These are phyloP conservation scores for Drosophila seguyi DNA, from an alignment of 1,140 invertebrate genomes.

Conservation along the genomic window DNA sequence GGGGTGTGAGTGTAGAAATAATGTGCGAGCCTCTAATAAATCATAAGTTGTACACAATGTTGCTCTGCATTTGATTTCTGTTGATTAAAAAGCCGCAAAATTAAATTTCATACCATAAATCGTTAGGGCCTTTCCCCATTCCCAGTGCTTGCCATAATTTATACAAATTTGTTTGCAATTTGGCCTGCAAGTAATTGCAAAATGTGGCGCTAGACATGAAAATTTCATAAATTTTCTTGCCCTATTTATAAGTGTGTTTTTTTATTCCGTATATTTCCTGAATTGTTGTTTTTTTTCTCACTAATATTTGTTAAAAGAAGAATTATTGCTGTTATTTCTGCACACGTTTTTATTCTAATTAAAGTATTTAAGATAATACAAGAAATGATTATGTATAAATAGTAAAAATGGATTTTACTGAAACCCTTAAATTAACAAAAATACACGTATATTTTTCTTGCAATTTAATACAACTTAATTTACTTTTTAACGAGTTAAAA, in stretches of 20 bases:
- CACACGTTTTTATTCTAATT: neutral
- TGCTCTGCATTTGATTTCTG: slow-evolving; percentile 51
- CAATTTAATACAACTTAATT: neutral
- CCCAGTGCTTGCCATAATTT: slow-evolving; percentile 28
- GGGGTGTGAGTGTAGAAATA: neutral
- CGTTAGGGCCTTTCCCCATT: slow-evolving; percentile 5
- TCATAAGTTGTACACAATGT: slow-evolving; percentile 43
- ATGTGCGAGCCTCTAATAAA: slow-evolving; percentile 43
- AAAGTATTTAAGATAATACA: neutral
- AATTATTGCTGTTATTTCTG: neutral
- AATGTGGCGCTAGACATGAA: slow-evolving; percentile 3
- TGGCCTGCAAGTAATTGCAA: slow-evolving; percentile 44
- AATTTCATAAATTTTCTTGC: slow-evolving; percentile 22
- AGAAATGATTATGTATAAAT: neutral
- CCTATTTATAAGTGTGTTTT: slow-evolving; percentile 2
- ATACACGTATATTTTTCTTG: neutral
- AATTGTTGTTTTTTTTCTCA: neutral
- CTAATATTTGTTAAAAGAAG: neutral
- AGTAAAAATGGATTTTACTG: too few relatives aligned
- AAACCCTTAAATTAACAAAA: too few relatives aligned
- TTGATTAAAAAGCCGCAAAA: slow-evolving; percentile 64
- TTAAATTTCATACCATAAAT: slow-evolving; percentile 51
- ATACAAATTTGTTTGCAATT: slow-evolving; percentile 50
- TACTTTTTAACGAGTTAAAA: neutral
- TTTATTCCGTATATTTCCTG: slow-evolving; percentile 2